Evolutionary conservation across 2,888 invertebrate species (phyloP).

Genomic region (Parochlus steinenii): DNA sequence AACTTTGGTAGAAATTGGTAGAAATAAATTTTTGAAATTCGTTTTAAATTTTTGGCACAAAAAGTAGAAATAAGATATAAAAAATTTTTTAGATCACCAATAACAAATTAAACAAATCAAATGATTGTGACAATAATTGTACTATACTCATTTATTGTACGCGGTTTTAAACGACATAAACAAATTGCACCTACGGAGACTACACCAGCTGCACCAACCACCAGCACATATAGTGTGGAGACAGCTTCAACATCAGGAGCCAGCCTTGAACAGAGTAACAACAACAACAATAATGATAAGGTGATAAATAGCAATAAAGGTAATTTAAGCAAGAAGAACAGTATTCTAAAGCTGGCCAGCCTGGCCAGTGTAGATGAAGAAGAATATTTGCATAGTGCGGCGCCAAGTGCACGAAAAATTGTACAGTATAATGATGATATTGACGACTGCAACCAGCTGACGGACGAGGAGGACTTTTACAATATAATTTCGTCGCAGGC

Average conservation of each 20-base stretch:
- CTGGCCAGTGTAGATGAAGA: not conserved
- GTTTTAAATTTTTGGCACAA: no score
- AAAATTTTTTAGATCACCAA: no score
- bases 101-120: no score
- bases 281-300: constrained; percentile 9
- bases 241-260: constrained; percentile 5
- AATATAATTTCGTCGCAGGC: constrained; percentile 11
- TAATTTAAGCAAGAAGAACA: not conserved
- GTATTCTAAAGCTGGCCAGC: not conserved
- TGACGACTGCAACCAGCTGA: constrained; percentile 11
- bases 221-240: constrained; percentile 2
- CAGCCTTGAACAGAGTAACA: constrained; percentile 6
- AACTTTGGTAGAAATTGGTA: no score
- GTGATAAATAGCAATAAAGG: constrained; percentile 1
- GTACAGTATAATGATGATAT: no score
- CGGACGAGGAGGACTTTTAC: constrained; percentile 11
- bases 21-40: no score
- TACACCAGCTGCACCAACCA: not conserved
- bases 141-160: constrained; percentile 11
- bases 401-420: not conserved
- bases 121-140: constrained; percentile 12
- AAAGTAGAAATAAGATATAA: no score
- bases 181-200: not conserved
- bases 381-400: not conserved
- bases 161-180: constrained; percentile 10